A percentile compares a stretch with the other conserved stretches of the same genome.
These are phyloP conservation scores for Lasioglossum lativentre DNA, from an alignment of 2,888 invertebrate species.

Conservation along the genomic window DNA sequence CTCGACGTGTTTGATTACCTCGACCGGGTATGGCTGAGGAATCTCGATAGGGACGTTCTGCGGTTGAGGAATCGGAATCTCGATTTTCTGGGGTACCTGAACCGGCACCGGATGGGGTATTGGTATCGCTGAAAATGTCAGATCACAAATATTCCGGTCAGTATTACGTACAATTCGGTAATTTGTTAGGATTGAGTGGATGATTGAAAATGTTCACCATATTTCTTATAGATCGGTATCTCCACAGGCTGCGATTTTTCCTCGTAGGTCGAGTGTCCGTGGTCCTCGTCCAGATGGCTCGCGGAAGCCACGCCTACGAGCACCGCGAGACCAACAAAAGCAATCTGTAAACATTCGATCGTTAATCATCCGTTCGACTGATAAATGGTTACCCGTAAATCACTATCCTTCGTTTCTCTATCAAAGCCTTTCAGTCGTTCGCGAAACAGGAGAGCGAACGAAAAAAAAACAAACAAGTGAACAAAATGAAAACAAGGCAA, in stretches of 20 bases:
- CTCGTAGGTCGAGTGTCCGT: slow-evolving; percentile 79
- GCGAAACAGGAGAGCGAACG: background rate
- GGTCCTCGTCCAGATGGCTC: slow-evolving; percentile 75
- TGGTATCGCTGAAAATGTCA: slow-evolving; percentile 84
- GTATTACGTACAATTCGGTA: background rate
- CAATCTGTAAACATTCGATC: slow-evolving; percentile 69
- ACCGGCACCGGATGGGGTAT: slow-evolving; percentile 87
- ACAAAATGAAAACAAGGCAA: background rate
- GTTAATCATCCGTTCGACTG: background rate
- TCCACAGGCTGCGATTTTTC: slow-evolving; percentile 79
- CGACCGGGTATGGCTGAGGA: slow-evolving; percentile 83
- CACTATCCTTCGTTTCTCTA: slow-evolving; percentile 14
- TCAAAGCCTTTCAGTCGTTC: background rate
- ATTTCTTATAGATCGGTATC: slow-evolving; percentile 82
- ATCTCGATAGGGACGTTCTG: slow-evolving; percentile 86
- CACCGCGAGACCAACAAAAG: slow-evolving; percentile 66
- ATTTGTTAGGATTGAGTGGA: background rate
- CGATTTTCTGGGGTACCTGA: slow-evolving; percentile 86
- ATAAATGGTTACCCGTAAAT: slow-evolving; percentile 3
- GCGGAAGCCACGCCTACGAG: slow-evolving; percentile 65
- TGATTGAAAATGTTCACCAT: slow-evolving; percentile 72
- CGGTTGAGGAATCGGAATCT: slow-evolving; percentile 87
- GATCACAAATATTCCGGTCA: background rate
- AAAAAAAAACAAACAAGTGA: background rate
- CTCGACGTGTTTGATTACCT: slow-evolving; percentile 86